phyloP scores from a whole-genome alignment of 2,888 invertebrate species.

The Melikaiella ostensackeni region DNA sequence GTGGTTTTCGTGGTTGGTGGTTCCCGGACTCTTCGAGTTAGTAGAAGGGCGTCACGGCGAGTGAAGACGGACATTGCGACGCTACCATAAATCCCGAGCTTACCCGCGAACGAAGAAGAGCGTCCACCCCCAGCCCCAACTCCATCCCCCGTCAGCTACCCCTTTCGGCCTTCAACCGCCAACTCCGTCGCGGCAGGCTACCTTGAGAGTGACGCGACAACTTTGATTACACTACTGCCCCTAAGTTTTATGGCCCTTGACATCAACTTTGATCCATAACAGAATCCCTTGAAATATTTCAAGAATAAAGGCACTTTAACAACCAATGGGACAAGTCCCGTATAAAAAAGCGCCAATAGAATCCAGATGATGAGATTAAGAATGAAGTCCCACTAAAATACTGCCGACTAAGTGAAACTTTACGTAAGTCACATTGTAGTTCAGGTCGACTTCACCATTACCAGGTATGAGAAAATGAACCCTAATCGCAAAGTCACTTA shows the following conservation, averaged over 20 bases:
- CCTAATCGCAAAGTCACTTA: too few relatives aligned
- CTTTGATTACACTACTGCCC: slow-evolving; percentile 69
- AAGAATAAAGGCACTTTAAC: not conserved
- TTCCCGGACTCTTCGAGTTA: slow-evolving; percentile 60
- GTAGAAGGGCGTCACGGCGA: slow-evolving; percentile 76
- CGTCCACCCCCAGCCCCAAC: slow-evolving; percentile 58
- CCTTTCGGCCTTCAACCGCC: slow-evolving; percentile 56
- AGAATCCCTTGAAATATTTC: not conserved
- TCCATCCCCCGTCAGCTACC: slow-evolving; percentile 44
- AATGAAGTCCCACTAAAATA: too few relatives aligned
- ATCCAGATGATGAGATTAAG: too few relatives aligned
- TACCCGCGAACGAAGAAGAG: slow-evolving; percentile 73
- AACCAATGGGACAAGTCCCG: too few relatives aligned
- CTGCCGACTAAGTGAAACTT: too few relatives aligned
- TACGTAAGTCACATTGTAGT: too few relatives aligned
- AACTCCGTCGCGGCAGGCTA: slow-evolving; percentile 70
- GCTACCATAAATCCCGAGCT: slow-evolving; percentile 75
- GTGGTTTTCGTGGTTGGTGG: slow-evolving; percentile 59
- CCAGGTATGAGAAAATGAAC: too few relatives aligned
- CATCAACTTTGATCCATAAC: not conserved
- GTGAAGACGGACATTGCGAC: slow-evolving; percentile 78
- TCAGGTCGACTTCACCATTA: too few relatives aligned
- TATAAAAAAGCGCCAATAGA: too few relatives aligned
- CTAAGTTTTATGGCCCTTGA: not conserved
- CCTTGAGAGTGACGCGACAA: slow-evolving; percentile 71